These are phyloP conservation scores for Otocyon megalotis DNA, from an alignment of 2,113 vertebrate genomes.

Conservation along the genomic window DNA sequence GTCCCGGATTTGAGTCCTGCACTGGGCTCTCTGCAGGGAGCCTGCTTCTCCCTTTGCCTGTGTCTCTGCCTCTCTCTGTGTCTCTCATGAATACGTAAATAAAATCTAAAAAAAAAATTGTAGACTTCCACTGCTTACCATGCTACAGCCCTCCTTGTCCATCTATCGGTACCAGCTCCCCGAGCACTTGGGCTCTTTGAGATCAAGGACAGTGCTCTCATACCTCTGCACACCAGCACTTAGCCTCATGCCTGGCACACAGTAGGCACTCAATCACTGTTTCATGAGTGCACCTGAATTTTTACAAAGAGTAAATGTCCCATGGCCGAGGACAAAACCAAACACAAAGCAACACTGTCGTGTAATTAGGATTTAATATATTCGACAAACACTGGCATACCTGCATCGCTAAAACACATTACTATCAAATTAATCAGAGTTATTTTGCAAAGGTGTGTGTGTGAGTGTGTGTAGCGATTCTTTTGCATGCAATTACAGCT, in stretches of 20 bases:
- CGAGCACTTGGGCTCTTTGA: neutral
- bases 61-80: too few relatives aligned
- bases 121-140: neutral
- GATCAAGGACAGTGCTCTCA: neutral
- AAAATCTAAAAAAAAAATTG: too few relatives aligned
- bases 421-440: slow-evolving; percentile 9
- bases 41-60: too few relatives aligned
- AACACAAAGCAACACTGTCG: neutral
- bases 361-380: slow-evolving; percentile 32
- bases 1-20: too few relatives aligned
- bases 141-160: neutral
- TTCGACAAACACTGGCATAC: neutral
- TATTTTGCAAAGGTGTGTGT: neutral
- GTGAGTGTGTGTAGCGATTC: neutral
- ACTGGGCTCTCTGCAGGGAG: too few relatives aligned
- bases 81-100: too few relatives aligned
- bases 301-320: slow-evolving; percentile 34
- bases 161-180: neutral
- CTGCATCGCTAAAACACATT: neutral
- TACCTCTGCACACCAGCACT: neutral
- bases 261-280: neutral
- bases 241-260: neutral
- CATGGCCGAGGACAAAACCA: neutral
- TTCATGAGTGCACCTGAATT: neutral
- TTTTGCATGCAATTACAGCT: neutral